Conservation (phyloP, 2,888 invertebrate genomes). For the Encarsia formosa region DNA sequence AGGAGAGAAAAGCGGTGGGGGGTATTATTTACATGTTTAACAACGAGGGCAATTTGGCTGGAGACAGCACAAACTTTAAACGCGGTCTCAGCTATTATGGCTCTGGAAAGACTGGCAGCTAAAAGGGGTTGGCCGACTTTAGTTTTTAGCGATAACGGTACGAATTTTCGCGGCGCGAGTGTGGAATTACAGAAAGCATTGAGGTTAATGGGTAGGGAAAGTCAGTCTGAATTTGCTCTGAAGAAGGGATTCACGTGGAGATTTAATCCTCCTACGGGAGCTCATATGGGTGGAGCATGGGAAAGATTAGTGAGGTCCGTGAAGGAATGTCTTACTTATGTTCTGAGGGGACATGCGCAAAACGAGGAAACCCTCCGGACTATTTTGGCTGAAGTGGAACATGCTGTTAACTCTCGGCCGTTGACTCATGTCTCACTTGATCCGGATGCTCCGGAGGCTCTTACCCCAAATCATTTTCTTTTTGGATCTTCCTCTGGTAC, state of each 20-base stretch:
- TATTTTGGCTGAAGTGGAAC: neutral
- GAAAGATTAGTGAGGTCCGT: neutral
- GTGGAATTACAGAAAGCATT: neutral
- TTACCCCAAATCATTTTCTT: slow-evolving; percentile 8
- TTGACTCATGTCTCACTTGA: neutral
- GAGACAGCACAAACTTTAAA: neutral
- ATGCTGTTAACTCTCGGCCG: slow-evolving; percentile 1
- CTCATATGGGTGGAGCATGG: neutral
- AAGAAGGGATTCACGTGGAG: neutral
- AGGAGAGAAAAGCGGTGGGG: neutral
- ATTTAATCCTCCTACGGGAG: neutral
- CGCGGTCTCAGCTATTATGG: neutral
- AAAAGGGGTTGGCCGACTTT: too few relatives aligned
- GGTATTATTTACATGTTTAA: neutral
- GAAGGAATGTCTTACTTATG: neutral
- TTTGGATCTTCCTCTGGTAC: neutral
- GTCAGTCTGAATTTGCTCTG: neutral
- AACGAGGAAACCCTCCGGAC: neutral
- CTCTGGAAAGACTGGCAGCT: neutral
- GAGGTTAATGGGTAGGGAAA: neutral
- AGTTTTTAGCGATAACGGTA: too few relatives aligned
- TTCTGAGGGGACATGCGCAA: neutral
- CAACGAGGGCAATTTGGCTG: neutral
- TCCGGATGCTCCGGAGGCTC: neutral
- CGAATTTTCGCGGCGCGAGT: too few relatives aligned